These are phyloP conservation scores for Dasysyrphus albostriatus DNA, from an alignment of 2,888 invertebrate species.

Conservation along the genomic window DNA sequence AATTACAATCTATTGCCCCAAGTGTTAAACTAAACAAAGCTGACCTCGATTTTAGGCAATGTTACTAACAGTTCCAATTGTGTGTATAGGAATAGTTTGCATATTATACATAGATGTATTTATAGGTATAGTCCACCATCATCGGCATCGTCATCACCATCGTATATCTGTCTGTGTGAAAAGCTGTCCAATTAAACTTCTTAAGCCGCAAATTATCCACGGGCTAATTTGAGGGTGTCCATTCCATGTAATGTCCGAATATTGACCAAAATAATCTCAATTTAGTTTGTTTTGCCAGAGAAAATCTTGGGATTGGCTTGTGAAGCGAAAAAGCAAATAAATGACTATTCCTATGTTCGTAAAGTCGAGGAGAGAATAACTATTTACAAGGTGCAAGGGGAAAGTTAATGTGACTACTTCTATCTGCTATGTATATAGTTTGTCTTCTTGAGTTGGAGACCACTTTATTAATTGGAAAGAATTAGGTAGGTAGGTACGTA, in stretches of 20 bases:
- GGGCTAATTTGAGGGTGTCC: slow-evolving; percentile 15
- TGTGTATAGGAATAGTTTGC: slow-evolving; percentile 8
- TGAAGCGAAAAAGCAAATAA: neutral
- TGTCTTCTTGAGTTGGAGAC: neutral
- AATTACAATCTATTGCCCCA: slow-evolving; percentile 32
- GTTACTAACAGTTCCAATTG: neutral
- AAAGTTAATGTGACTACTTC: neutral
- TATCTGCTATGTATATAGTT: neutral
- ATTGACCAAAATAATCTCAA: slow-evolving; percentile 21
- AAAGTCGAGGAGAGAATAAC: neutral
- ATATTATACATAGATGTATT: neutral
- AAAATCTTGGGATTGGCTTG: neutral
- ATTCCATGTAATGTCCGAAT: neutral
- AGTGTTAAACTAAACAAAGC: slow-evolving; percentile 21
- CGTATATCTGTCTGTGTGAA: neutral
- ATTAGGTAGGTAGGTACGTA: too few relatives aligned
- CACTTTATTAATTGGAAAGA: slow-evolving; percentile 23
- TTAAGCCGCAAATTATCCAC: slow-evolving; percentile 27
- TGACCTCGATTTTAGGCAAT: slow-evolving; percentile 18
- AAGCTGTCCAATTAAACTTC: slow-evolving; percentile 30
- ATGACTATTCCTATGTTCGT: neutral
- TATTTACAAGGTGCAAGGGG: neutral
- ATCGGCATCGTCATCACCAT: neutral
- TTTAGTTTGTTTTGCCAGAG: neutral
- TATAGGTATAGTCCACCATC: neutral